Percentiles rank a stretch among this genome's conserved stretches.
Conservation (phyloP, 2,888 invertebrate genomes). For the Serripes groenlandicus region DNA sequence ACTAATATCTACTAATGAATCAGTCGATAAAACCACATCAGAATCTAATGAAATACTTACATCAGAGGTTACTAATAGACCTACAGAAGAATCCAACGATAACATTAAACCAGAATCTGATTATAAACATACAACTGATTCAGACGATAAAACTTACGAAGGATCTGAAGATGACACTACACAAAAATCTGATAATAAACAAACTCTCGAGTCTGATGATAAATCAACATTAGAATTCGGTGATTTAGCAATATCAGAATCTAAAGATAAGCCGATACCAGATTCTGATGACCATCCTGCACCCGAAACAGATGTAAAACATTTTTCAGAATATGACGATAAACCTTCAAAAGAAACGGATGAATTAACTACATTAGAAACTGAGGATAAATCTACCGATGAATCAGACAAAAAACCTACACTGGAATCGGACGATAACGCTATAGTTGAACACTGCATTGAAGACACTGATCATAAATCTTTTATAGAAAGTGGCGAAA, state of each 20-base stretch:
- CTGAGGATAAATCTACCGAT: neutral
- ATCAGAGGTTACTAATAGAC: too few species aligned
- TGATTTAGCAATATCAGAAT: too few species aligned
- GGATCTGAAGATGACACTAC: neutral
- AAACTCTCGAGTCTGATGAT: too few species aligned
- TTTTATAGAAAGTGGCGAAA: neutral
- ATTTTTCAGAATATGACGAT: too few species aligned
- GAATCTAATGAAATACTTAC: too few species aligned
- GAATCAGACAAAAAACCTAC: neutral
- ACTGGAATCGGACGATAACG: neutral
- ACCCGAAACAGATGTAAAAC: too few species aligned
- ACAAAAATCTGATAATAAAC: neutral
- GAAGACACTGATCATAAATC: neutral
- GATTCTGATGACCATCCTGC: too few species aligned
- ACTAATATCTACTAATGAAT: too few species aligned
- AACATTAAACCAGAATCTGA: neutral
- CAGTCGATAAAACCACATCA: too few species aligned
- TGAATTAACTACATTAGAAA: neutral
- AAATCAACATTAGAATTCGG: too few species aligned
- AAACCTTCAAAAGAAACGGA: too few species aligned
- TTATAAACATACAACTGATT: neutral
- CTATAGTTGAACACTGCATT: neutral
- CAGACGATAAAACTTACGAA: neutral
- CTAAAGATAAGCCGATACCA: too few species aligned
- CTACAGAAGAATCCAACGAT: neutral